A percentile compares a stretch with the other conserved stretches of the same genome.
phyloP scores from a whole-genome alignment of 2,797 vertebrate genomes.

The Macroramphosus scolopax region DNA sequence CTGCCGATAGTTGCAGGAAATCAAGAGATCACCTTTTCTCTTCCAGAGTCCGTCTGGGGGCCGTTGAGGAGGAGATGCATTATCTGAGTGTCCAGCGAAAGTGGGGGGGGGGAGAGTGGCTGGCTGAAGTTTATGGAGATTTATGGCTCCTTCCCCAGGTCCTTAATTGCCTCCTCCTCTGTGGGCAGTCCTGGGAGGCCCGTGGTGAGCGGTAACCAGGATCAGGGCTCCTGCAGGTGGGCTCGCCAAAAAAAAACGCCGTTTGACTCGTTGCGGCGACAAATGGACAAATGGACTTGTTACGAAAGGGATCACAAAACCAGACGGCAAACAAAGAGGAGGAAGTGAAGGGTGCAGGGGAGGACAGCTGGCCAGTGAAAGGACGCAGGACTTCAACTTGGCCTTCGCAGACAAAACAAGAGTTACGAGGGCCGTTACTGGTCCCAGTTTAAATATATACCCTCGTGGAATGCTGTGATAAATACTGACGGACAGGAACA shows the following conservation, averaged over 20 bases:
- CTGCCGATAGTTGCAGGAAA: constrained; percentile 29
- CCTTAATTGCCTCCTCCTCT: constrained; percentile 79
- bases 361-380: constrained; percentile 58
- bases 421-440: constrained; percentile 46
- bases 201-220: constrained; percentile 65
- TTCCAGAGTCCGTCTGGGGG: constrained; percentile 47
- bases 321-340: constrained; percentile 63
- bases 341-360: constrained; percentile 37
- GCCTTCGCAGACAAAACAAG: constrained; percentile 57
- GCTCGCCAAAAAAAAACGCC: constrained; percentile 71
- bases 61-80: constrained; percentile 58
- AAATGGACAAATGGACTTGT: constrained; percentile 68
- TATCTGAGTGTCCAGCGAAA: constrained; percentile 69
- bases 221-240: constrained; percentile 79
- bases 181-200: constrained; percentile 74
- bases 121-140: constrained; percentile 84
- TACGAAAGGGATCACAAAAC: constrained; percentile 37
- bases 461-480: constrained; percentile 30
- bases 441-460: constrained; percentile 44
- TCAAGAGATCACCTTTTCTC: constrained; percentile 25
- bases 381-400: constrained; percentile 71
- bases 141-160: constrained; percentile 75
- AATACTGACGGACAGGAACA: constrained; percentile 34
- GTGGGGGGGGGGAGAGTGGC: constrained; percentile 52
- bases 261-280: constrained; percentile 79